These are phyloP conservation scores for Diadophis punctatus DNA, from an alignment of 2,113 vertebrate genomes.

Conservation along the genomic window DNA sequence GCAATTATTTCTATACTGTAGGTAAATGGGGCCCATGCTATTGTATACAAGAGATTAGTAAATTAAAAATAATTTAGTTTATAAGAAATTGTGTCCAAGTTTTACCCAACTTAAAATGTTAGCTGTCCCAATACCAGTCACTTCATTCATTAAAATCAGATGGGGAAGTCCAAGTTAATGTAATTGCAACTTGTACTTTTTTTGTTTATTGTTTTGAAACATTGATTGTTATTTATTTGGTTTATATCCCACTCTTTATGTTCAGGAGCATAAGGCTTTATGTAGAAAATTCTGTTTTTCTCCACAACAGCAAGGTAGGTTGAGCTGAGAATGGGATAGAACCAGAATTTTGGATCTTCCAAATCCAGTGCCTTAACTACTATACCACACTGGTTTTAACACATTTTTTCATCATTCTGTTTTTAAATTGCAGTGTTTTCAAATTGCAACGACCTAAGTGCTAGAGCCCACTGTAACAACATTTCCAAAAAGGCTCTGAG, in stretches of 20 bases:
- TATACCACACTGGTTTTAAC: neutral
- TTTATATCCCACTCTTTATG: neutral
- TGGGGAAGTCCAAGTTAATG: neutral
- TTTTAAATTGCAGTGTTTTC: neutral
- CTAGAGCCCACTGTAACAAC: no score
- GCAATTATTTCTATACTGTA: neutral
- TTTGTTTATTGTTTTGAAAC: neutral
- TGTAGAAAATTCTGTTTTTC: neutral
- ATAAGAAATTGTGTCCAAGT: neutral
- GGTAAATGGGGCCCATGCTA: neutral
- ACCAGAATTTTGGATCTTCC: neutral
- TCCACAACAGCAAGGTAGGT: neutral
- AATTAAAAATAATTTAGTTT: neutral
- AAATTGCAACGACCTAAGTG: no score
- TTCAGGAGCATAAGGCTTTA: neutral
- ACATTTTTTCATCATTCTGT: neutral
- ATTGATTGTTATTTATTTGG: neutral
- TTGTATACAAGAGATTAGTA: neutral
- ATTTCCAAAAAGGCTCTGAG: no score
- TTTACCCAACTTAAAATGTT: neutral
- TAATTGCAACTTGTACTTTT: neutral
- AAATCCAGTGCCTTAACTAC: neutral
- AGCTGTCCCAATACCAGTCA: neutral
- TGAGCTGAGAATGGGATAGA: neutral
- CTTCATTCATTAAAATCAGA: neutral